phyloP scores from a whole-genome alignment of 2,797 vertebrate genomes.

The Allobates femoralis region DNA sequence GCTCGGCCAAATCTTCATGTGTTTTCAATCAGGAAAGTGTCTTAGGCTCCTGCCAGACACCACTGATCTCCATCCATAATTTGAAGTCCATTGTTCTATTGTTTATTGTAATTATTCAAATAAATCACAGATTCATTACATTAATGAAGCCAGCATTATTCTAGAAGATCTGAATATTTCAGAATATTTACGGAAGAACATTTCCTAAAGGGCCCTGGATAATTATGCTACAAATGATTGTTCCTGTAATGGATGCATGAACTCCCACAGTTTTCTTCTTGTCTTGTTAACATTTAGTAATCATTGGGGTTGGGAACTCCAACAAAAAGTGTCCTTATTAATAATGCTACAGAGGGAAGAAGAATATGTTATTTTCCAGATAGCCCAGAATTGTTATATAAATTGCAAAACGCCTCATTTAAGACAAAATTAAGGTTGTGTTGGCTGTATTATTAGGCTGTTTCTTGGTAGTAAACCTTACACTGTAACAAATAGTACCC shows the following conservation, averaged over 20 bases:
- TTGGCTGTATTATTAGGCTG: neutral
- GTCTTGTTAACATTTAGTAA: constrained; percentile 1
- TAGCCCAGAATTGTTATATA: neutral
- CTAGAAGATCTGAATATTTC: neutral
- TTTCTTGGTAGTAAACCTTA: neutral
- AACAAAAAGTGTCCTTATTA: neutral
- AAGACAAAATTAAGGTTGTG: neutral
- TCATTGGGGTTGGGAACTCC: neutral
- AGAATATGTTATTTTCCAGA: neutral
- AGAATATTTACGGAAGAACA: neutral
- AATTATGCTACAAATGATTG: neutral
- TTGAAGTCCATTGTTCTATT: neutral
- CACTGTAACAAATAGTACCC: constrained; percentile 13
- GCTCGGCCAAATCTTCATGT: no score
- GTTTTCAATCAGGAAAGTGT: no score
- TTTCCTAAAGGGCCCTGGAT: neutral
- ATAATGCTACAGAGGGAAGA: neutral
- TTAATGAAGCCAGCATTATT: neutral
- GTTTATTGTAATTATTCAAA: neutral
- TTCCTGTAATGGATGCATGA: neutral
- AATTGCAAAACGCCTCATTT: neutral
- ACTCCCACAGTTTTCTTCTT: neutral
- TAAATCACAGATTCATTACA: neutral
- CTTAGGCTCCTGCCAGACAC: no score
- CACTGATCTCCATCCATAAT: neutral